phyloP scores from a whole-genome alignment of 2,113 vertebrate species.

The Cyprinus carpio region DNA sequence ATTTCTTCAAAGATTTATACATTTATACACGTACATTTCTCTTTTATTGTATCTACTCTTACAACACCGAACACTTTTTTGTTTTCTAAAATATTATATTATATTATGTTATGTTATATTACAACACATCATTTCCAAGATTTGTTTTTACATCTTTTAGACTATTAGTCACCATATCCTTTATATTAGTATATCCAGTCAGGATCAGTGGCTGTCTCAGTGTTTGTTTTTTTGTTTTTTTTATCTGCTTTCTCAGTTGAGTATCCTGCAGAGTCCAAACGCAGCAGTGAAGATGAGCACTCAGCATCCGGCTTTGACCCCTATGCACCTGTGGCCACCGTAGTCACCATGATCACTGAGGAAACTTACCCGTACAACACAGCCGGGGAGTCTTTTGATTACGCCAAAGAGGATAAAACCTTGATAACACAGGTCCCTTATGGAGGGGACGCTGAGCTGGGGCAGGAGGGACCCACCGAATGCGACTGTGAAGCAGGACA shows the following conservation, averaged over 20 bases:
- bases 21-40: neutral
- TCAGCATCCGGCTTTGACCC: constrained; percentile 64
- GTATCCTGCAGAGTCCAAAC: constrained; percentile 63
- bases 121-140: neutral
- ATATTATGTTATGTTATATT: neutral
- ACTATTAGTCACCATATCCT: neutral
- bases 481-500: constrained; percentile 74
- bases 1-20: neutral
- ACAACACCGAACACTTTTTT: neutral
- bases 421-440: constrained; percentile 70
- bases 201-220: neutral
- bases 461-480: constrained; percentile 59
- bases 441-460: constrained; percentile 48
- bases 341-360: constrained; percentile 77
- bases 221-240: neutral
- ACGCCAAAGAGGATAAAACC: constrained; percentile 71
- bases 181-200: neutral
- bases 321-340: constrained; percentile 59
- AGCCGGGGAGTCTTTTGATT: constrained; percentile 70
- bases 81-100: neutral
- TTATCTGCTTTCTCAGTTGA: constrained; percentile 50
- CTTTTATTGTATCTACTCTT: neutral
- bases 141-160: neutral
- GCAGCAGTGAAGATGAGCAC: constrained; percentile 64
- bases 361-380: constrained; percentile 68